phyloP scores from a whole-genome alignment of 2,113 vertebrate species.

The Propithecus coquereli region DNA sequence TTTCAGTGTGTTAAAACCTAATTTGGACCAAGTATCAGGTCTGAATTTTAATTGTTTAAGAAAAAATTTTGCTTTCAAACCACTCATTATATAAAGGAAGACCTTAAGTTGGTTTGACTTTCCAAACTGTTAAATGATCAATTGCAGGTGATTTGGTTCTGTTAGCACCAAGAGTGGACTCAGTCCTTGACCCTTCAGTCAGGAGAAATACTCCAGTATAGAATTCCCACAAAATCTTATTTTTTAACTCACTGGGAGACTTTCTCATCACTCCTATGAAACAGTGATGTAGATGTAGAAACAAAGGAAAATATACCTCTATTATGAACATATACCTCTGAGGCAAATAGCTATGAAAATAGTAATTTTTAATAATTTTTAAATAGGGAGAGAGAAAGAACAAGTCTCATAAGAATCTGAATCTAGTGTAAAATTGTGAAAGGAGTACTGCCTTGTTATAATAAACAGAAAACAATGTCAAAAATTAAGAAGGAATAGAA shows the following conservation, averaged over 20 bases:
- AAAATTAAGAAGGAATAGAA: neutral
- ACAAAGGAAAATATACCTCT: constrained; percentile 4
- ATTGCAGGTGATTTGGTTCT: constrained; percentile 11
- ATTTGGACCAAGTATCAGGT: neutral
- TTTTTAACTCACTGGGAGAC: constrained; percentile 27
- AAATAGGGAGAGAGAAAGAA: neutral
- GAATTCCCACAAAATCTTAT: constrained; percentile 28
- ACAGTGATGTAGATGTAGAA: too few species aligned
- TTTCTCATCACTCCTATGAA: constrained; percentile 23
- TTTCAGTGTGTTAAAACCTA: neutral
- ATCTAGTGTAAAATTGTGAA: neutral
- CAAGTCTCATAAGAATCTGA: neutral
- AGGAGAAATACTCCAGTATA: neutral
- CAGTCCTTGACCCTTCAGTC: neutral
- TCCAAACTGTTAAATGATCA: neutral
- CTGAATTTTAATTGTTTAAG: constrained; percentile 15
- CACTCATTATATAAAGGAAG: neutral
- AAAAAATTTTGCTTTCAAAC: neutral
- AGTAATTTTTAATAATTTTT: constrained; percentile 6
- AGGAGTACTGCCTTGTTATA: neutral
- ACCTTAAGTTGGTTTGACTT: neutral
- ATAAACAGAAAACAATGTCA: constrained; percentile 22
- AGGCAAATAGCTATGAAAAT: neutral
- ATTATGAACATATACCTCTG: neutral
- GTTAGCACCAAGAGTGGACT: constrained; percentile 1